Percentiles rank a stretch among this genome's conserved stretches.
Evolutionary conservation across 2,113 vertebrate species (phyloP).

Genomic region (Gorsachius goisagi): DNA sequence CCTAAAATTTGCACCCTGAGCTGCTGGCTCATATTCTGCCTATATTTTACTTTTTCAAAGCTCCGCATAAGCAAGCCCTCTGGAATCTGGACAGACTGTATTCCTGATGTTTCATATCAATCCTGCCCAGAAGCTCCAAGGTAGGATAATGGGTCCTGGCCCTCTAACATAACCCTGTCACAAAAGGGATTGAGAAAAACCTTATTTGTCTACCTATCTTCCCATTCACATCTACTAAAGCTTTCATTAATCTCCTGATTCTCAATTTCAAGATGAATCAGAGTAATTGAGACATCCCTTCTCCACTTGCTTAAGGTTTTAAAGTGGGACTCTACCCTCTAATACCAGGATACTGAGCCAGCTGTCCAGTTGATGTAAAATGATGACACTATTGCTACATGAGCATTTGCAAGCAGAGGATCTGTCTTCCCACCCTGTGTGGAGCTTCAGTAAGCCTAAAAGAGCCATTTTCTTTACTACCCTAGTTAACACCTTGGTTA

Average conservation of each 20-base stretch:
- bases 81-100: neutral
- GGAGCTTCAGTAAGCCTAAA: neutral
- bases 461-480: conserved; percentile 4
- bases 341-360: neutral
- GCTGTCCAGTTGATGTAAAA: neutral
- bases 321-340: neutral
- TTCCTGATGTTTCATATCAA: neutral
- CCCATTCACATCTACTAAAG: neutral
- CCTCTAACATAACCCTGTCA: neutral
- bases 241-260: neutral
- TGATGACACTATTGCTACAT: neutral
- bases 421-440: neutral
- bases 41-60: neutral
- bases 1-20: neutral
- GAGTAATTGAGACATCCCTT: neutral
- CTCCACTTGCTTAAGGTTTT: neutral
- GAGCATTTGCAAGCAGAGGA: neutral
- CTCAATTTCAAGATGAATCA: neutral
- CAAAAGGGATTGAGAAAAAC: neutral
- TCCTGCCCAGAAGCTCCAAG: neutral
- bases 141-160: neutral
- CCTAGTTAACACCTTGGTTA: conserved; percentile 29
- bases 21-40: neutral
- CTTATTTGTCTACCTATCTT: neutral
- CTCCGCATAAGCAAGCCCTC: neutral